A percentile compares a stretch with the other conserved stretches of the same genome.
Conservation (phyloP, 2,888 invertebrate genomes). For the Heliconius ismenius region DNA sequence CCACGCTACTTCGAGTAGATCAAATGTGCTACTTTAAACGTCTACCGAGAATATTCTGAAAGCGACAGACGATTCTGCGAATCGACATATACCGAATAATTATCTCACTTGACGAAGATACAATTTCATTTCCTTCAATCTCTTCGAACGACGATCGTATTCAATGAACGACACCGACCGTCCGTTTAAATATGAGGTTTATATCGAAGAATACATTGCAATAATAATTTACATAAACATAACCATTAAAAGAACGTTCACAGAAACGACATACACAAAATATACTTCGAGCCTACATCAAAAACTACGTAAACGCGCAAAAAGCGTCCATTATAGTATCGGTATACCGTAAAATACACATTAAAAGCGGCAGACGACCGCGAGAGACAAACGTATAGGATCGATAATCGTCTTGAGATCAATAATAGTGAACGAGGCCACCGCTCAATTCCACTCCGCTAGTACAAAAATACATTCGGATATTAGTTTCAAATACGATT, state of each 20-base stretch:
- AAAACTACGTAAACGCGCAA: conserved; percentile 73
- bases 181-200: conserved; percentile 62
- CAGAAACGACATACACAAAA: conserved; percentile 71
- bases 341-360: conserved; percentile 59
- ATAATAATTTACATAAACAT: conserved; percentile 78
- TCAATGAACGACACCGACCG: conserved; percentile 62
- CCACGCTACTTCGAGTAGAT: conserved; percentile 73
- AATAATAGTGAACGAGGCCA: conserved; percentile 56
- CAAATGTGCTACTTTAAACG: conserved; percentile 71
- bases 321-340: conserved; percentile 69
- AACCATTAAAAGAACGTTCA: conserved; percentile 69
- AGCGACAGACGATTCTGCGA: conserved; percentile 45
- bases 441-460: conserved; percentile 40
- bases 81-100: conserved; percentile 17
- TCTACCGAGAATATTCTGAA: conserved; percentile 42
- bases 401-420: conserved; percentile 81
- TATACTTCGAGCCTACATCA: conserved; percentile 69
- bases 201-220: conserved; percentile 65
- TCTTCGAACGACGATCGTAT: conserved; percentile 17
- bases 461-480: conserved; percentile 17
- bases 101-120: conserved; percentile 32
- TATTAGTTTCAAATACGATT: conserved; percentile 4
- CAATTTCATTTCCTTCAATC: conserved; percentile 16
- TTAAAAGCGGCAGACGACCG: conserved; percentile 70
- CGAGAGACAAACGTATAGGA: conserved; percentile 73